Conservation (phyloP, 2,797 vertebrate species). For the Capromys pilorides region DNA sequence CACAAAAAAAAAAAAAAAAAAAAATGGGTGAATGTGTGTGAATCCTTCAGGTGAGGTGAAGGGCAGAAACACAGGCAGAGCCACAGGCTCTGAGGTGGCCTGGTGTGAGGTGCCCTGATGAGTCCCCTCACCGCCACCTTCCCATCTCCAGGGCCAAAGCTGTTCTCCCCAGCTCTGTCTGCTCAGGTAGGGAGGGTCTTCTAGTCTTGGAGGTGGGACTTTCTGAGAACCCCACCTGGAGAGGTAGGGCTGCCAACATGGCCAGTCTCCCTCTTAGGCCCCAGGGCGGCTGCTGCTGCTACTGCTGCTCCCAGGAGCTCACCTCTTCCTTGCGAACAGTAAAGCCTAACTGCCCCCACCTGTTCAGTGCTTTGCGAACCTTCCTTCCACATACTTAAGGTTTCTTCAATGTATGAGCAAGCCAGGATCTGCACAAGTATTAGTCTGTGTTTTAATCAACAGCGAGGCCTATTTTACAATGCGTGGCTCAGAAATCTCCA, state of each 20-base stretch:
- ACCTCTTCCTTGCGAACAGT: not conserved
- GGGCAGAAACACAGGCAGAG: not conserved
- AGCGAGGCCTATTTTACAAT: conserved; percentile 12
- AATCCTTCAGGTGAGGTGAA: not conserved
- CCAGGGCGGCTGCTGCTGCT: not conserved
- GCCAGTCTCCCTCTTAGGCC: not conserved
- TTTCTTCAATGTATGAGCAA: conserved; percentile 9
- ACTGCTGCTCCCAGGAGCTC: not conserved
- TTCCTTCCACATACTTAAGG: conserved; percentile 26
- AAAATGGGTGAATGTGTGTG: not conserved
- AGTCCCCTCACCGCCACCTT: not conserved
- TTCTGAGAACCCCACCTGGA: conserved; percentile 8
- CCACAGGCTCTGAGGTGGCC: too few relatives aligned
- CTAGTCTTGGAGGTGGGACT: not conserved
- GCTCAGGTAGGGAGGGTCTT: not conserved
- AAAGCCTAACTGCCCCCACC: not conserved
- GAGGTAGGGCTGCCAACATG: not conserved
- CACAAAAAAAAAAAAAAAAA: too few relatives aligned
- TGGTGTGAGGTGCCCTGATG: not conserved
- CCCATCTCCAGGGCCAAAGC: not conserved
- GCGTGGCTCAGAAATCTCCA: conserved; percentile 23
- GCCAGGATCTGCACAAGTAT: not conserved
- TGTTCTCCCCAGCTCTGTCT: not conserved
- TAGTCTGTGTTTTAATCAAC: not conserved
- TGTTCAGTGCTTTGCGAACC: not conserved